These are phyloP conservation scores for Nephrotoma appendiculata DNA, from an alignment of 2,888 invertebrate species.

Conservation along the genomic window DNA sequence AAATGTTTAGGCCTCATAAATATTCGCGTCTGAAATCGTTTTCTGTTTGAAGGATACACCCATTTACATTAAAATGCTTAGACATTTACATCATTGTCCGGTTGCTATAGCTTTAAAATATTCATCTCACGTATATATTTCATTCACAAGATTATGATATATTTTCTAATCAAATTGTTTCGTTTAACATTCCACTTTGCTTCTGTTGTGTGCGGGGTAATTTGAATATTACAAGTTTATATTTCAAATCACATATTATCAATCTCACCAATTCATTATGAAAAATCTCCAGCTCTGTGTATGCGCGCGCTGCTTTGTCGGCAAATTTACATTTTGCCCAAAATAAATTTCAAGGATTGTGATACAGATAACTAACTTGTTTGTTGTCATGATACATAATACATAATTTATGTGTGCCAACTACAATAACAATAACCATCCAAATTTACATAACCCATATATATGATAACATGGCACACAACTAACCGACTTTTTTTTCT, in stretches of 20 bases:
- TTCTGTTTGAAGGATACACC: not conserved
- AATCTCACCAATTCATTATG: not conserved
- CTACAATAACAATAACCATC: not conserved
- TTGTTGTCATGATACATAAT: not conserved
- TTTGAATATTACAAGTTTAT: not conserved
- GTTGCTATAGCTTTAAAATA: not conserved
- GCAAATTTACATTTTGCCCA: not conserved
- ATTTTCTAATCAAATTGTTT: not conserved
- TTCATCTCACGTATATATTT: not conserved
- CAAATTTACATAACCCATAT: not conserved
- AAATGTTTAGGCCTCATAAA: not conserved
- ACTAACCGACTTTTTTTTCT: not conserved
- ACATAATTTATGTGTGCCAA: not conserved
- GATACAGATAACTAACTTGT: not conserved
- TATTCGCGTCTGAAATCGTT: not conserved
- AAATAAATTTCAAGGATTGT: not conserved
- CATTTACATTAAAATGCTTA: not conserved
- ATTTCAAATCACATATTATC: not conserved
- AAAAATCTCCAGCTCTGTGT: not conserved
- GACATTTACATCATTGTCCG: not conserved
- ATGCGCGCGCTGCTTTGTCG: not conserved
- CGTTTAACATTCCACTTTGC: not conserved
- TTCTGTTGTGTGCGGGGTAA: not conserved
- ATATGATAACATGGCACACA: not conserved
- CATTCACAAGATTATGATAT: not conserved